A percentile compares a stretch with the other conserved stretches of the same genome.
Conservation (phyloP, 2,797 vertebrate species). For the Macrochelys suwanniensis region DNA sequence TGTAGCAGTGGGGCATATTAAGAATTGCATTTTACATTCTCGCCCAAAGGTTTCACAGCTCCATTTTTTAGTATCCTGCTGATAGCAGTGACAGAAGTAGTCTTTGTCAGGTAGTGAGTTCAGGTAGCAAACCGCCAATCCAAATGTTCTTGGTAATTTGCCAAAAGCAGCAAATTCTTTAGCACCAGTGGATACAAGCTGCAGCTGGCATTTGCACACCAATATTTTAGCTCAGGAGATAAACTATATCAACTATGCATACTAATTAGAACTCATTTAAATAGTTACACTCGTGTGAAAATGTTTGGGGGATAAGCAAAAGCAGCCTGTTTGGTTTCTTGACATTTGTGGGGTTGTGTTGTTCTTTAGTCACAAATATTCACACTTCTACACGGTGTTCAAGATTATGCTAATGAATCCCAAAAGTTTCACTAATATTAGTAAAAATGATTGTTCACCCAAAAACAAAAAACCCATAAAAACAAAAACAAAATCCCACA, state of each 20-base stretch:
- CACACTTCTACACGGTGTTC: not conserved
- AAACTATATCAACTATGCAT: not conserved
- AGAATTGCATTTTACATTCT: not conserved
- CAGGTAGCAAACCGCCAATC: not conserved
- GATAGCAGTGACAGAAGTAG: not conserved
- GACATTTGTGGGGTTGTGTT: not conserved
- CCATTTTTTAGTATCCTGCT: not conserved
- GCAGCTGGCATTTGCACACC: not conserved
- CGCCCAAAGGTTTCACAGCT: not conserved
- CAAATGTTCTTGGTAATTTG: not conserved
- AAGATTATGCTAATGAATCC: not conserved
- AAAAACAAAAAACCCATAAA: too few relatives aligned
- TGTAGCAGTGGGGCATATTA: not conserved
- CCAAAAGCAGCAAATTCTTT: conserved; percentile 10
- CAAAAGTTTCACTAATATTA: not conserved
- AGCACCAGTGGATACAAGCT: not conserved
- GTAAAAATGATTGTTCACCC: not conserved
- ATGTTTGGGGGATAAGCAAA: not conserved
- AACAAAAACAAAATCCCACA: not conserved
- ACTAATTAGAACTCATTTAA: not conserved
- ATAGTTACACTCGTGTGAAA: not conserved
- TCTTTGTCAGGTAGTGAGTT: not conserved
- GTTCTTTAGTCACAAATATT: not conserved
- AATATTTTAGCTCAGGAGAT: not conserved
- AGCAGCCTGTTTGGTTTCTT: not conserved